These are phyloP conservation scores for Thryonomys swinderianus DNA, from an alignment of 2,113 vertebrate genomes.

Conservation along the genomic window DNA sequence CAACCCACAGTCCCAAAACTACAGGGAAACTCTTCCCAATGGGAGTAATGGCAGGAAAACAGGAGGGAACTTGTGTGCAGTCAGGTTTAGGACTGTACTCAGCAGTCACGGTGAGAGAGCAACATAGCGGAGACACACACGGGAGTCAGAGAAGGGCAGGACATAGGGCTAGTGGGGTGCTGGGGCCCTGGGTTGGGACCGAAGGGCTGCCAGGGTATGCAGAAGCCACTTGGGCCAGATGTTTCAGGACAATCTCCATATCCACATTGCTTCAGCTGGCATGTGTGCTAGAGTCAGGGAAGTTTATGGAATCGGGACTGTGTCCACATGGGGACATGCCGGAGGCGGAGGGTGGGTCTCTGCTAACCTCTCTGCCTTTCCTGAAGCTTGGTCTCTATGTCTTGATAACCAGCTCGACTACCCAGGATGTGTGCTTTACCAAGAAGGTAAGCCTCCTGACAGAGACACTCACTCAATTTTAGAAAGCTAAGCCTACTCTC, in stretches of 20 bases:
- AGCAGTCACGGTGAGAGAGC: neutral
- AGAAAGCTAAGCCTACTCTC: neutral
- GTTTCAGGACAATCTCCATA: neutral
- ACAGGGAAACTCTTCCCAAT: slow-evolving; percentile 39
- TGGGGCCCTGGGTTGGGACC: neutral
- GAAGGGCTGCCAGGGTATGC: neutral
- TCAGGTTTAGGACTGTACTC: slow-evolving; percentile 12
- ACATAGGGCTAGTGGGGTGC: neutral
- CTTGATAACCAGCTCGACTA: neutral
- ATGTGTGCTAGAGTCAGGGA: neutral
- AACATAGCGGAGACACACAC: neutral
- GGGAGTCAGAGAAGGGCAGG: neutral
- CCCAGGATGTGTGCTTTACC: neutral
- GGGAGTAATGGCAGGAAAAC: neutral
- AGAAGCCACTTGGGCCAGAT: neutral
- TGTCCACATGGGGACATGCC: rapidly evolving
- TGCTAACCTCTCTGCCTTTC: too few relatives aligned
- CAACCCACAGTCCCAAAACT: slow-evolving; percentile 30
- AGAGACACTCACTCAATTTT: neutral
- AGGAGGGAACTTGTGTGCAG: slow-evolving; percentile 34
- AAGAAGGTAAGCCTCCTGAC: neutral
- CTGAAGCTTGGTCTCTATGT: neutral
- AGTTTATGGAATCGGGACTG: neutral
- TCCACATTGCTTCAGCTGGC: neutral
- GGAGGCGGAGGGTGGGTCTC: neutral